phyloP scores from a whole-genome alignment of 2,113 vertebrate genomes.

The Siniperca chuatsi region DNA sequence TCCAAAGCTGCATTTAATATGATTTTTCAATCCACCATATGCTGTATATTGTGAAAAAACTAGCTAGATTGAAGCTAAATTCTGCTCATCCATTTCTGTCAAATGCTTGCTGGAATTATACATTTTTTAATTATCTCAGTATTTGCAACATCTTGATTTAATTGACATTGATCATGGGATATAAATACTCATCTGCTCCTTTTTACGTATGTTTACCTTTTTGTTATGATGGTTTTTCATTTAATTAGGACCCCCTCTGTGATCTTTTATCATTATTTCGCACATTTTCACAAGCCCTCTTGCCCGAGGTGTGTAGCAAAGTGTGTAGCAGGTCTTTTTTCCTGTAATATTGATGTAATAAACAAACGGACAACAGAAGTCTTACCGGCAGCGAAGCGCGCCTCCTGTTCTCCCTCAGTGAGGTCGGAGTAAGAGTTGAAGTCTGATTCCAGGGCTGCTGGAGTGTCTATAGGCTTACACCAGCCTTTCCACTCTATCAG shows the following conservation, averaged over 20 bases:
- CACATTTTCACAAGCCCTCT: neutral
- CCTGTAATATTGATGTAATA: neutral
- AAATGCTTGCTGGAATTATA: neutral
- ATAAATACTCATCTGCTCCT: neutral
- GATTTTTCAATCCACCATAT: neutral
- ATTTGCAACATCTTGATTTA: neutral
- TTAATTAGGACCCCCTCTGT: neutral
- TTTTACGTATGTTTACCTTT: neutral
- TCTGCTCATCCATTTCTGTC: neutral
- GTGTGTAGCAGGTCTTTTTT: neutral
- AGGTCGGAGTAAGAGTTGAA: conserved; percentile 97
- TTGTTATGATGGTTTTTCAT: neutral
- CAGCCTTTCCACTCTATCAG: conserved; percentile 99
- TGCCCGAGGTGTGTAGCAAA: neutral
- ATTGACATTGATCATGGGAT: neutral
- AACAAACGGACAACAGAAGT: neutral
- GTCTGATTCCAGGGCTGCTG: conserved; percentile 90
- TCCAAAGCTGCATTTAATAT: neutral
- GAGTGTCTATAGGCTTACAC: conserved; percentile 93
- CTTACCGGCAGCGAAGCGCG: conserved; percentile 94
- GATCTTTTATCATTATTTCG: neutral
- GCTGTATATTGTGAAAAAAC: neutral
- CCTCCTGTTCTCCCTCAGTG: conserved; percentile 96
- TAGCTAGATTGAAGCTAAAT: neutral
- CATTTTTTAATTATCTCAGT: neutral